Base-by-base conservation (phyloP, 2,797 vertebrate genomes). In the Merluccius polli region DNA sequence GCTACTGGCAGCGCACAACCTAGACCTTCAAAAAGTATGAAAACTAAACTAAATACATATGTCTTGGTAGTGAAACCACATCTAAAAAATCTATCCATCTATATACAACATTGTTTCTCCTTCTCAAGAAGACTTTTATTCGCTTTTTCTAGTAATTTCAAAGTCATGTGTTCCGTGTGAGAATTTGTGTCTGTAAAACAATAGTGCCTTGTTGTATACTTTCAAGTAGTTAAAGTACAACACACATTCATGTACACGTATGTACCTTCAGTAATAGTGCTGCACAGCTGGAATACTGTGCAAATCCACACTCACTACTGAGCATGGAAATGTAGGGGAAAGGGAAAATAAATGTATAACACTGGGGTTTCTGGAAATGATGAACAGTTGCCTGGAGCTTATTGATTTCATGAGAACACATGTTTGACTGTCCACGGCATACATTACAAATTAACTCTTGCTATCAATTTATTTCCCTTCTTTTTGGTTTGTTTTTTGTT, bases 361-460 rank as follows among this genome's bases (percentile, higher is more conserved):
- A 33, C 0, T 16, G 8, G 8, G 13, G 59, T 78, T 83, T 38
- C 75, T 72, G 77, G 78, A 81, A 83, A 72, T 74, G 70, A 72
- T 11, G 52, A 44, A 13, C 18, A n/a, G 71, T 72, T 4, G 76
- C 73, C 78, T 77, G 68, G 41, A 78, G 76, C 68, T 32, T 59
- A 79, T 81, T 82, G 75, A 87, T 84, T 79, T 77, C 2, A 75
- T 24, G 41, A 52, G 27, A 75, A 72, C 24, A 11, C 65, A 70
- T 73, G 38, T 74, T 79, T 44, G 52, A 72, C 78, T 82, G 7
- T 69, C 27, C n/a, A 65, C n/a, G 24, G 24, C 1, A 74, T 71
- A 73, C 36, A 33, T 41, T 10, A 65, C 24, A 11, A 12, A 77
- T 73, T 15, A 71, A 35, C 63, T 75, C 29, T 2, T 15, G 24